phyloP scores from a whole-genome alignment of 2,888 invertebrate species.

The Blomia tropicalis region DNA sequence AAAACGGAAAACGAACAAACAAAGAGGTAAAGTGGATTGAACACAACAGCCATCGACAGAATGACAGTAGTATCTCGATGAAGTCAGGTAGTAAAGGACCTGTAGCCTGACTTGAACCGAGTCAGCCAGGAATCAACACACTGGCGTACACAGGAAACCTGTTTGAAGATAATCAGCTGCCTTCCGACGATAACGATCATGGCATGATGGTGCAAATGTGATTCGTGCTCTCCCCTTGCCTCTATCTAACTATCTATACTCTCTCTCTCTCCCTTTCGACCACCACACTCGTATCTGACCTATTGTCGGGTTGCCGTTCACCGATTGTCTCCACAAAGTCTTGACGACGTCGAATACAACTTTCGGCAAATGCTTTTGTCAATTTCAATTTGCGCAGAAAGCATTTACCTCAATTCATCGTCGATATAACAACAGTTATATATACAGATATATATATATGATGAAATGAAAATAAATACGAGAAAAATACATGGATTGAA shows the following conservation, averaged over 20 bases:
- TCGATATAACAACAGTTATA: too few species aligned
- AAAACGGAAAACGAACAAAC: background rate
- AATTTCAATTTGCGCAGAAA: conserved; percentile 9
- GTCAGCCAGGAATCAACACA: background rate
- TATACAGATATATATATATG: too few species aligned
- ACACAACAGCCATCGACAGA: background rate
- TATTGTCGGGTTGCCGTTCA: background rate
- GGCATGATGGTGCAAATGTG: conserved; percentile 9
- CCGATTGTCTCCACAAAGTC: conserved; percentile 8
- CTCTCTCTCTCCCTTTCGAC: background rate
- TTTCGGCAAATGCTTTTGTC: background rate
- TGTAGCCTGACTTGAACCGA: background rate
- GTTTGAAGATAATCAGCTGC: conserved; percentile 1
- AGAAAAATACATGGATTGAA: background rate
- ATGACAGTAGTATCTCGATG: background rate
- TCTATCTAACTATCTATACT: too few species aligned
- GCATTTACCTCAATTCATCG: too few species aligned
- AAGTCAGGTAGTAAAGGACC: too few species aligned
- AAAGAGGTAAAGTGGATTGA: background rate
- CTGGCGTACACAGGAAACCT: background rate
- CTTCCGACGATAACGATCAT: conserved; percentile 7
- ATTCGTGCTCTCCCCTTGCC: too few species aligned
- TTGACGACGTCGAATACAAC: background rate
- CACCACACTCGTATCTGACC: background rate
- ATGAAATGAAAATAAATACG: background rate